Evolutionary conservation across 2,113 vertebrate species (phyloP), one percentile per base, ranked within the genome.

Genomic region (Panthera uncia): DNA sequence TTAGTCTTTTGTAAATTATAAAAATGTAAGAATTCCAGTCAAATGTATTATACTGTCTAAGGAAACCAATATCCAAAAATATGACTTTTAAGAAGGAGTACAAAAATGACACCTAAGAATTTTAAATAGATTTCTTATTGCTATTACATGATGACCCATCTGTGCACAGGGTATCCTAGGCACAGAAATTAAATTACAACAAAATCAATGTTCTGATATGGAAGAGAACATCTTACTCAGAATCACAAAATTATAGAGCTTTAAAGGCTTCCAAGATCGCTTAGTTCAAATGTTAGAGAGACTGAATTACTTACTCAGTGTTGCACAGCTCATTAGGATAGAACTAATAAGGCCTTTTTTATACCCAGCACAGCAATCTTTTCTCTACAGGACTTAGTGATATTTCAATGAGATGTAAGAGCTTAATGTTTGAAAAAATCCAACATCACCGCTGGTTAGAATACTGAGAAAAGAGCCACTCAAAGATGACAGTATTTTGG

Each of bases 1-100:
- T 90, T 97, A 65, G 63, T 25, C 27, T 57, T 91, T 93, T 73
- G 31, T 38, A 94, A 95, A 94, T 92, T 63, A 84, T 57, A 79
- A 92, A 87, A 87, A 84, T n/a, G 7, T 81, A 96, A 86, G 78
- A 61, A 63, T 92, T 95, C 73, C 36, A 83, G 73, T 36, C 11
- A 71, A 93, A 69, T 48, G 25, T 45, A 52, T 29, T 45, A 18
- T 94, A 65, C 45, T 96, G 27, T 41, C 48, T 50, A 84, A 73
- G 65, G 29, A 61, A 82, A 78, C n/a, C 73, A 89, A 97, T 88
- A 61, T 27, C 57, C 13, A 91, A 38, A 71, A 41, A 50, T 41
- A 63, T 8, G n/a, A 61, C 33, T 33, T 87, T 83, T 57, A 76
- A 41, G 4, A 18, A 61, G 12, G 33, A 73, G 7, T 33, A 4